phyloP scores from a whole-genome alignment of 2,888 invertebrate genomes.

The Nephrotoma appendiculata region DNA sequence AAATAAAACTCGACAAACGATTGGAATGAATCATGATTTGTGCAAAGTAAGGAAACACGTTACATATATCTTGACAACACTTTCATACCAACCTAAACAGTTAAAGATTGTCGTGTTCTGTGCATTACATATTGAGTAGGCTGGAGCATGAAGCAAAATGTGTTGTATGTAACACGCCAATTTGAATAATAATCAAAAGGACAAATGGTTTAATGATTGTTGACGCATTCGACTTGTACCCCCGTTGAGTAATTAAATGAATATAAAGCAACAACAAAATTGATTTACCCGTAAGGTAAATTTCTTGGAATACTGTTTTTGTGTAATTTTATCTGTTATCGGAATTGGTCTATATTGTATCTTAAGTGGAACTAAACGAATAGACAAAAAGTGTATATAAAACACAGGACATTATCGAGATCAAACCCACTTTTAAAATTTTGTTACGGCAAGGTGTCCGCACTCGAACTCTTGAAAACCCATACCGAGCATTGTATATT shows the following conservation, averaged over 20 bases:
- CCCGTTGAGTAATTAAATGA: background rate
- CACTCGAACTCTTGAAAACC: background rate
- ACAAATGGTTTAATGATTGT: background rate
- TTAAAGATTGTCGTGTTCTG: background rate
- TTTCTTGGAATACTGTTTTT: background rate
- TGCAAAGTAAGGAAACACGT: background rate
- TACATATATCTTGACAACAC: background rate
- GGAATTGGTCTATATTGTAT: background rate
- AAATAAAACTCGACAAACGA: background rate
- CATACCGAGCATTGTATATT: too few species aligned
- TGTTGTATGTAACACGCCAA: background rate
- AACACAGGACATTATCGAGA: background rate
- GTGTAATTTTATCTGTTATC: background rate
- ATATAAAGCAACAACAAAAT: background rate
- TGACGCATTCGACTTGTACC: background rate
- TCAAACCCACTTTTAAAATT: background rate
- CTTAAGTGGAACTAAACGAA: background rate
- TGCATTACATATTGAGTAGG: background rate
- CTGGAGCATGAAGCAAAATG: background rate
- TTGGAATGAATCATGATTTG: background rate
- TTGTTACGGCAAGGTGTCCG: background rate
- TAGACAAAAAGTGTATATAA: background rate
- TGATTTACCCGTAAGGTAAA: background rate
- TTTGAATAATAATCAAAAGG: background rate
- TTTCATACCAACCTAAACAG: background rate